phyloP scores from a whole-genome alignment of 2,888 invertebrate genomes.

The Sisyra nigra region DNA sequence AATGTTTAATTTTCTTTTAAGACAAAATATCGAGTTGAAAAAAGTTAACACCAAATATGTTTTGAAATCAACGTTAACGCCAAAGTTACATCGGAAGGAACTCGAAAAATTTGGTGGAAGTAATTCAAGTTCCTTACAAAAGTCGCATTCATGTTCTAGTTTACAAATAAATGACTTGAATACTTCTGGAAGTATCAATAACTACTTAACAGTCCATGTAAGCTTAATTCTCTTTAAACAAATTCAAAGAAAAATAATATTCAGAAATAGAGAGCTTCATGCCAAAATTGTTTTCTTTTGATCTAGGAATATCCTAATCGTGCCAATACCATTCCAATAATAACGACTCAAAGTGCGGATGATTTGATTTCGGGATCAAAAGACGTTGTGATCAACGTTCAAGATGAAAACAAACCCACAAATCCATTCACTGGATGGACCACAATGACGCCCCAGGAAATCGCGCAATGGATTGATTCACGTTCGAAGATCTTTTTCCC shows the following conservation, averaged over 20 bases:
- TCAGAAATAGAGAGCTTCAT: neutral
- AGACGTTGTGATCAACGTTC: constrained; percentile 17
- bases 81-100: constrained; percentile 55
- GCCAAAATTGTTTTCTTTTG: neutral
- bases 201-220: constrained; percentile 45
- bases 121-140: constrained; percentile 33
- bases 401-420: constrained; percentile 23
- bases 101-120: constrained; percentile 44
- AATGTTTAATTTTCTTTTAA: neutral
- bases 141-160: constrained; percentile 58
- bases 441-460: constrained; percentile 77
- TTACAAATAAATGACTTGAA: constrained; percentile 39
- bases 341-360: constrained; percentile 50
- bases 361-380: constrained; percentile 27
- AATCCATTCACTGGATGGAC: constrained; percentile 42
- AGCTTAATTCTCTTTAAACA: constrained; percentile 8
- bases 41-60: constrained; percentile 72
- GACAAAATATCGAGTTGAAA: constrained; percentile 51
- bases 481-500: constrained; percentile 66
- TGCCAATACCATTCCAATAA: constrained; percentile 43
- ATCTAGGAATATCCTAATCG: constrained; percentile 46
- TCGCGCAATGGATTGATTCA: constrained; percentile 75
- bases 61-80: constrained; percentile 67
- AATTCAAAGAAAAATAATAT: neutral
- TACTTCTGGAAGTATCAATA: constrained; percentile 41